Percentiles rank a stretch among this genome's conserved stretches.
Evolutionary conservation across 2,888 invertebrate genomes (phyloP).

Genomic region (Harpalus rufipes): DNA sequence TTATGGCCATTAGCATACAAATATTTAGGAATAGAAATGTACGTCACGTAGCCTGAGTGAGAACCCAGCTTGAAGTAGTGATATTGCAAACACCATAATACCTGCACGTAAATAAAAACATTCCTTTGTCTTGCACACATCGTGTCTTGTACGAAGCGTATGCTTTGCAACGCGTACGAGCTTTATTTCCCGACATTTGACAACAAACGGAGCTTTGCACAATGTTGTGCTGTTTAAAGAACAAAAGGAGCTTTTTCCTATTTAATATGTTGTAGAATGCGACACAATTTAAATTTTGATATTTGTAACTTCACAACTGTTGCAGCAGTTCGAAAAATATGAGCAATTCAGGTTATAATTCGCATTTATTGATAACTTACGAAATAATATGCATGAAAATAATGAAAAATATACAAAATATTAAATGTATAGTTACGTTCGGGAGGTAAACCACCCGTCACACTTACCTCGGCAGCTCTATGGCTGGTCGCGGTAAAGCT

Average conservation of each 20-base stretch:
- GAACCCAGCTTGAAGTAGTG: slow-evolving; percentile 23
- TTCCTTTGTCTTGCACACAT: slow-evolving; percentile 56
- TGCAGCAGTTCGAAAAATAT: too few species aligned
- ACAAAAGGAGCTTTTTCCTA: background rate
- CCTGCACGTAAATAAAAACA: slow-evolving; percentile 64
- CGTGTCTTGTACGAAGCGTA: background rate
- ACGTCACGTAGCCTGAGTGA: slow-evolving; percentile 17
- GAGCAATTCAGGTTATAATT: too few species aligned
- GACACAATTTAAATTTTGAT: too few species aligned
- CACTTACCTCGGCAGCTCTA: too few species aligned
- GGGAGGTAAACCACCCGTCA: too few species aligned
- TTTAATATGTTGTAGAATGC: too few species aligned
- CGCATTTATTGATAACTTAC: too few species aligned
- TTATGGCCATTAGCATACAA: slow-evolving; percentile 62
- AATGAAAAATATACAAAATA: too few species aligned
- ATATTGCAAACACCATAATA: slow-evolving; percentile 55
- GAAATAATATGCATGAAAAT: too few species aligned
- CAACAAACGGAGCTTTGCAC: slow-evolving; percentile 49
- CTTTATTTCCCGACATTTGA: slow-evolving; percentile 22
- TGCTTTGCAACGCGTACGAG: background rate
- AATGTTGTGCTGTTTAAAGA: slow-evolving; percentile 53
- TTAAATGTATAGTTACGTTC: too few species aligned
- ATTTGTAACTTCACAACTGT: too few species aligned
- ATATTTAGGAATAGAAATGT: slow-evolving; percentile 60
- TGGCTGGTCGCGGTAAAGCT: too few species aligned